Evolutionary conservation across 1,140 invertebrate genomes (phyloP), one percentile per base, ranked within the genome.

Genomic region (Pantala flavescens): DNA sequence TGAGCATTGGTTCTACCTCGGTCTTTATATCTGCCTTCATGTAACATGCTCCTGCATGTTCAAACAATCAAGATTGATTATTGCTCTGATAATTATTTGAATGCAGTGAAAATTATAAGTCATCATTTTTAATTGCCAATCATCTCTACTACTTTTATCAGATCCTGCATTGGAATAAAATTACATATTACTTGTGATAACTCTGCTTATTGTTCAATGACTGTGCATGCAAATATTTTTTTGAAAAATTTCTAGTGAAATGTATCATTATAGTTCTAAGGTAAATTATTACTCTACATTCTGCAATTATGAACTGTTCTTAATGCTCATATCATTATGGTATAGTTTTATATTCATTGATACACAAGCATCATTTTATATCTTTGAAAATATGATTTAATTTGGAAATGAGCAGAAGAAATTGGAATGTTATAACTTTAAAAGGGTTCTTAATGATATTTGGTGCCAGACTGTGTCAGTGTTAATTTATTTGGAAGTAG

Each of bases 1-100:
- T 63, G 49, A 63, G n/a, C n/a, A 63, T 63, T 63, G 49, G 49
- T 63, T 63, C 49, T 63, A 63, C 49, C 49, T 63, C 49, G 49
- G 49, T 63, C 49, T 21, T 63, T 63, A 12, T 63, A 63, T 63
- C 49, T 63, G 49, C 49, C 49, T 63, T 63, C n/a, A 63, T 21
- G 49, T 16, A 63, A 63, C n/a, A 21, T 63, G 49, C 49, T 21
- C 49, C 3, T 7, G 49, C 16, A 19, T 63, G 49, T 63, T 63
- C 28, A 36, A 36, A 36, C 28, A 36, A 36, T 36, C 28, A 36
- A 36, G 28, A 36, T 36, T 36, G 28, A 36, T 36, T 36, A 36
- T 36, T 36, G 28, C 28, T 36, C 28, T 36, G 28, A 36, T 5
- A 36, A 36, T 36, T 36, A 9, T 36, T 36, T 36, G 28, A 36